These are phyloP conservation scores for Bombus sylvicola DNA, from an alignment of 1,140 invertebrate genomes.

Conservation along the genomic window DNA sequence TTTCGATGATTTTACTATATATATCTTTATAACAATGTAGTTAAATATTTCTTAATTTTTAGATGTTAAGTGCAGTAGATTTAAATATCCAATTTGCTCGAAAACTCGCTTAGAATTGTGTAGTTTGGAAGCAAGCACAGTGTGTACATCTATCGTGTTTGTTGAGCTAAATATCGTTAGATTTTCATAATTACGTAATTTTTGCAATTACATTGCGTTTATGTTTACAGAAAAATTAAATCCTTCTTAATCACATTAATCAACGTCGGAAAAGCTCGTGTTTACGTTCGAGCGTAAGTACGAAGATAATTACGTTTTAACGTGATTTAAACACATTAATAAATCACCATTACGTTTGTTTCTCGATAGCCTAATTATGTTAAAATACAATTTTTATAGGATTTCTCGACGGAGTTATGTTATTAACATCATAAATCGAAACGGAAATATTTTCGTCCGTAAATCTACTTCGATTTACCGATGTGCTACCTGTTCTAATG, in stretches of 20 bases:
- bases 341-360: background rate
- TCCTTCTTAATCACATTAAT: background rate
- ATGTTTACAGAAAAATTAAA: background rate
- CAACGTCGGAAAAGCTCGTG: background rate
- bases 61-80: background rate
- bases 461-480: background rate
- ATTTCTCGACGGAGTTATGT: background rate
- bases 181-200: slow-evolving; percentile 14
- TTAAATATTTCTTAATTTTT: background rate
- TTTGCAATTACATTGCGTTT: background rate
- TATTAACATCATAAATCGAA: background rate
- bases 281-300: background rate
- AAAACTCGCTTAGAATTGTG: background rate
- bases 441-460: background rate
- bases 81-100: background rate
- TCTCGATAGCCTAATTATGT: background rate
- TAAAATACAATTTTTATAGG: background rate
- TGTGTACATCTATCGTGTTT: background rate
- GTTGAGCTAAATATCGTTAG: background rate
- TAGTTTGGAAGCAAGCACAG: background rate
- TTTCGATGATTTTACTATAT: background rate
- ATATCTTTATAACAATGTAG: background rate
- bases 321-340: no score
- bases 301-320: background rate
- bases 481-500: background rate